Evolutionary conservation across 2,888 invertebrate species (phyloP), one percentile per base, ranked within the genome.

Genomic region (Drosophila paranaensis): DNA sequence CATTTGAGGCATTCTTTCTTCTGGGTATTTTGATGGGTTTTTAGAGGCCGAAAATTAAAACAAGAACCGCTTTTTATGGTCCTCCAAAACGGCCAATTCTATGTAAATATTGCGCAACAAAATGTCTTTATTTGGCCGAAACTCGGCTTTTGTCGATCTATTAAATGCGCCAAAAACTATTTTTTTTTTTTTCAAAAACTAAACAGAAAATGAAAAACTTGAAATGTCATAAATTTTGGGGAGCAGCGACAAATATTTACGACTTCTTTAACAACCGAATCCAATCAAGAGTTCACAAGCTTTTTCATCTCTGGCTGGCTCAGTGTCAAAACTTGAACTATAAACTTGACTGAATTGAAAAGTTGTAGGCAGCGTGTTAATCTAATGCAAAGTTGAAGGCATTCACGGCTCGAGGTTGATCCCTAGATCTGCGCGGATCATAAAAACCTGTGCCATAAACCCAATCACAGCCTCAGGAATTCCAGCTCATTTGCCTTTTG

Each of bases 31-130:
- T 37, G 30, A 11, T 13, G 43, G 11, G 40, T 1, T 16, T 39
- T 48, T 3, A 30, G 20, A 13, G 16, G 9, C 30, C 3, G 11
- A 10, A 20, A 30, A n/a, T 20, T 46, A 40, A 61, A 64, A 55
- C 39, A 54, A 50, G 66, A 60, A 60, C 50, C 43, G 39, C n/a
- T 64, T 68, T 87, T 82, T 77, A 80, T 67, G 74, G 82, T 39
- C 43, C 40, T 50, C 11, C 37, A 13, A 42, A 33, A 8, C 62
- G 25, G 57, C n/a, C 42, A 42, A 40, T 73, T 72, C 74, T 86
- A 82, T 88, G 87, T 80, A 82, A 83, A 83, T 84, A 73, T 75
- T 84, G 65, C 81, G 70, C 81, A 86, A 77, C 75, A 75, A 86
- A 87, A 88, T 84, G 78, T 54, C 83, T 86, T 75, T 75, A 84